A percentile compares a stretch with the other conserved stretches of the same genome.
phyloP scores from a whole-genome alignment of 2,797 vertebrate genomes.

The Cryptoblepharus egeriae region DNA sequence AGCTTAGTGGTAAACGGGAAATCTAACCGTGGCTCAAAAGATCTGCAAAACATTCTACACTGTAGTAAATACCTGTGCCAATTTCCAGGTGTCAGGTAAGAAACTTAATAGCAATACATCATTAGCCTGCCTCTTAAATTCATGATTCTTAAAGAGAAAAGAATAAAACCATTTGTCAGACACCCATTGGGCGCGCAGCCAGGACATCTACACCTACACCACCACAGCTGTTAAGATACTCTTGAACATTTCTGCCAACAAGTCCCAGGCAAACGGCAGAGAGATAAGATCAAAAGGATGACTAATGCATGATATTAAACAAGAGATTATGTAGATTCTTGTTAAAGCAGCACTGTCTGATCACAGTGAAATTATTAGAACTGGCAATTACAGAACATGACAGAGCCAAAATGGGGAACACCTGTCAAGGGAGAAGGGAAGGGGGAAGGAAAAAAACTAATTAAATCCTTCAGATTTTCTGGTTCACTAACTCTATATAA shows the following conservation, averaged over 20 bases:
- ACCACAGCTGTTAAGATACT: conserved; percentile 51
- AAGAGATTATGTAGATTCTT: conserved; percentile 63
- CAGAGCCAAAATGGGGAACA: conserved; percentile 36
- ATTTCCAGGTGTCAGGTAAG: conserved; percentile 26
- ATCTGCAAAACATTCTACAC: not conserved
- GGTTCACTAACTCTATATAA: conserved; percentile 24
- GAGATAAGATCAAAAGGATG: conserved; percentile 73
- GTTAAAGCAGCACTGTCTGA: conserved; percentile 57
- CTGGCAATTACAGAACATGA: conserved; percentile 52
- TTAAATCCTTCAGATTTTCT: conserved; percentile 39
- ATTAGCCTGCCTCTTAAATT: conserved; percentile 31
- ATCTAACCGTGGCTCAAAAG: not conserved
- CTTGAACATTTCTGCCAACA: conserved; percentile 43
- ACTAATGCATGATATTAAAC: conserved; percentile 65
- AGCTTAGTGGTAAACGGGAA: not conserved
- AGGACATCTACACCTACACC: conserved; percentile 57
- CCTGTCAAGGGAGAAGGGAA: conserved; percentile 43
- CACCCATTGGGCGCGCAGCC: conserved; percentile 44
- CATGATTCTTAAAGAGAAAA: conserved; percentile 22
- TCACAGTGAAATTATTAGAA: conserved; percentile 58
- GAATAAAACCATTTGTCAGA: conserved; percentile 52
- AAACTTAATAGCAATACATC: conserved; percentile 22
- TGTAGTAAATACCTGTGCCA: not conserved
- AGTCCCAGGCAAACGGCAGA: conserved; percentile 58
- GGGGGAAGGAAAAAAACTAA: conserved; percentile 14